phyloP scores from a whole-genome alignment of 2,888 invertebrate species.

The Apomyelois bistriatella region DNA sequence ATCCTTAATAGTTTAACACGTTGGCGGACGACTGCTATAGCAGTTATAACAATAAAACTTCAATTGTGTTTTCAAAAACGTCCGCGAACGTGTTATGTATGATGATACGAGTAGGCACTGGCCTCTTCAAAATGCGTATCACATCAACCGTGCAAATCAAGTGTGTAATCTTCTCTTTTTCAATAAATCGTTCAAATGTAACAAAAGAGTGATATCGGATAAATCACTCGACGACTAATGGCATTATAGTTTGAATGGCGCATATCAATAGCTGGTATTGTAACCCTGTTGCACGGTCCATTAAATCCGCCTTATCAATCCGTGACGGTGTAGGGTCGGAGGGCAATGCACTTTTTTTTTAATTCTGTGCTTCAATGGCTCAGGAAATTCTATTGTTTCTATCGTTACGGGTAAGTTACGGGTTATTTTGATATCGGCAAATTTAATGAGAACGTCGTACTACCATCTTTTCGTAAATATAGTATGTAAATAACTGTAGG shows the following conservation, averaged over 20 bases:
- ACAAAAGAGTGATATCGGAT: slow-evolving; percentile 39
- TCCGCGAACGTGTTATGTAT: too few species aligned
- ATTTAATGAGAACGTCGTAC: background rate
- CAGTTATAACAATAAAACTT: too few species aligned
- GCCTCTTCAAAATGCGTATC: background rate
- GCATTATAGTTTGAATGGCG: slow-evolving; percentile 72
- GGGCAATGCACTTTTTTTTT: slow-evolving; percentile 54
- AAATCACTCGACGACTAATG: slow-evolving; percentile 71
- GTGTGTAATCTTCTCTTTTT: slow-evolving; percentile 16
- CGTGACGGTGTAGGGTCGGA: slow-evolving; percentile 48
- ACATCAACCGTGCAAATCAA: slow-evolving; percentile 13
- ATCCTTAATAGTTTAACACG: too few species aligned
- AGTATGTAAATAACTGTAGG: too few species aligned
- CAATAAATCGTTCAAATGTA: slow-evolving; percentile 7
- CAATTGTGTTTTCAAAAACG: too few species aligned
- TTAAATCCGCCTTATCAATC: slow-evolving; percentile 69
- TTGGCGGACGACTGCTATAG: too few species aligned
- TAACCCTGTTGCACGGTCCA: slow-evolving; percentile 59
- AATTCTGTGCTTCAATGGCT: slow-evolving; percentile 8
- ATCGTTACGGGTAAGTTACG: background rate
- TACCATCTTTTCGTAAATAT: too few species aligned
- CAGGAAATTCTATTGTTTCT: slow-evolving; percentile 6
- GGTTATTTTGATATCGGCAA: background rate
- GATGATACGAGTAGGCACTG: too few species aligned
- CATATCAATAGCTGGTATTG: slow-evolving; percentile 61